phyloP scores from a whole-genome alignment of 2,888 invertebrate species.

The Steinernema carpocapsae region DNA sequence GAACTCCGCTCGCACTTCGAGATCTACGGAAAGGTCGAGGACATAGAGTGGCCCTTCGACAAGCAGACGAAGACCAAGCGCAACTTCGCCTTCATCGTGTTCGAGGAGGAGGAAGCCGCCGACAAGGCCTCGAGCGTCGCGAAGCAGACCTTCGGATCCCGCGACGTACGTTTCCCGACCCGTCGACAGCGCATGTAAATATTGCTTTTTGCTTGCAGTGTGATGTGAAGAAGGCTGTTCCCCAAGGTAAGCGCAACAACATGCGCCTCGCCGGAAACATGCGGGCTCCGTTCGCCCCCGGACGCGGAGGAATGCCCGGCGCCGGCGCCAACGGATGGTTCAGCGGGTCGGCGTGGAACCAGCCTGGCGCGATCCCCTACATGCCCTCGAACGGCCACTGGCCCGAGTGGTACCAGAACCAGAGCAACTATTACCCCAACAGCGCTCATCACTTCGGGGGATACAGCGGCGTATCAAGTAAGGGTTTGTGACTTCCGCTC shows the following conservation, averaged over 20 bases:
- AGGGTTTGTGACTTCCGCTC: constrained; percentile 23
- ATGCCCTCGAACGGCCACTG: constrained; percentile 35
- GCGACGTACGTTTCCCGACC: constrained; percentile 52
- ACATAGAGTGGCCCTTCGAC: constrained; percentile 67
- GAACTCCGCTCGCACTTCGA: constrained; percentile 67
- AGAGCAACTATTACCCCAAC: constrained; percentile 34
- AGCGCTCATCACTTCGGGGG: constrained; percentile 27
- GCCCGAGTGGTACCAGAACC: constrained; percentile 33
- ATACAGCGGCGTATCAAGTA: constrained; percentile 32
- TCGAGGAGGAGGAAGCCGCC: constrained; percentile 68
- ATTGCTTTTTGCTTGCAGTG: constrained; percentile 53
- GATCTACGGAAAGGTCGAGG: constrained; percentile 68
- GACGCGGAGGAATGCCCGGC: constrained; percentile 13
- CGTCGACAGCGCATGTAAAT: neutral
- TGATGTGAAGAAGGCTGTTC: constrained; percentile 69
- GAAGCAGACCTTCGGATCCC: constrained; percentile 67
- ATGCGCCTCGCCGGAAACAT: constrained; percentile 9
- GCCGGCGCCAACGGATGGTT: constrained; percentile 7
- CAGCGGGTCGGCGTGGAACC: constrained; percentile 45
- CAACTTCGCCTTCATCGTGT: constrained; percentile 69
- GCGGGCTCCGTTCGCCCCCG: neutral
- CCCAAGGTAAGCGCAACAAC: constrained; percentile 58
- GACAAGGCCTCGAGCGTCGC: constrained; percentile 63
- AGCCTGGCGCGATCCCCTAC: constrained; percentile 60
- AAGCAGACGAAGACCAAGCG: constrained; percentile 63